Base-by-base conservation (phyloP, 2,797 vertebrate genomes). In the Mycteria americana region DNA sequence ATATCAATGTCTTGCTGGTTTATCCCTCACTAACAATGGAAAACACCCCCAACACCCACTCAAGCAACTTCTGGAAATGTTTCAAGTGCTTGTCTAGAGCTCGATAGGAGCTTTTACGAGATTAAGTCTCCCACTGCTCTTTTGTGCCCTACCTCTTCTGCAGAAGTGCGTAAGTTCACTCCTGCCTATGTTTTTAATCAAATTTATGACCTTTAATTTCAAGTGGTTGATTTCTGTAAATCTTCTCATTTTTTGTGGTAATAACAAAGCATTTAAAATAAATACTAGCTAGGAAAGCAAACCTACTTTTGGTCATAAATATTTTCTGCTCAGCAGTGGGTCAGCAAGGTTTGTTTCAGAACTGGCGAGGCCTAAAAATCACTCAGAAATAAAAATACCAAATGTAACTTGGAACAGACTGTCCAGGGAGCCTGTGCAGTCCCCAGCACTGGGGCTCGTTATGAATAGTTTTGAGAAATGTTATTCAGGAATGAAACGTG, bases 161-260 rank as follows among this genome's bases (percentile, higher is more conserved):
- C 35, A 81, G 17, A 89, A 73, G 30, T 10, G 74, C 6, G 0
- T 3, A 28, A 46, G 5, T 69, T 72, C 85, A 75, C 31, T 64
- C 33, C 39, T 35, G 10, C 25, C 31, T 89, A 28, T 72, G 28
- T 69, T 87, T 89, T 77, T 64, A 83, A 90, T 83, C 43, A 65
- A 65, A 93, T 35, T 37, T 56, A 35, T n/a, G 28, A 81, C n/a
- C 63, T 93, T 93, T 87, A 48, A 84, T 82, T 89, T 95, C 46
- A 93, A 33, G 7, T 48, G 41, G 37, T 23, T 84, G 46, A 23
- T 62, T 94, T 89, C 70, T 81, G 11, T 27, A 62, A 84, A 82
- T 68, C 6, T 59, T 25, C 13, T 59, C 3, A 2, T 2, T 60
- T 41, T 46, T 30, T 8, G 6, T 62, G 17, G 10, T 10, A 60